These are phyloP conservation scores for Mesocricetus auratus DNA, from an alignment of 2,113 vertebrate genomes.

Conservation along the genomic window DNA sequence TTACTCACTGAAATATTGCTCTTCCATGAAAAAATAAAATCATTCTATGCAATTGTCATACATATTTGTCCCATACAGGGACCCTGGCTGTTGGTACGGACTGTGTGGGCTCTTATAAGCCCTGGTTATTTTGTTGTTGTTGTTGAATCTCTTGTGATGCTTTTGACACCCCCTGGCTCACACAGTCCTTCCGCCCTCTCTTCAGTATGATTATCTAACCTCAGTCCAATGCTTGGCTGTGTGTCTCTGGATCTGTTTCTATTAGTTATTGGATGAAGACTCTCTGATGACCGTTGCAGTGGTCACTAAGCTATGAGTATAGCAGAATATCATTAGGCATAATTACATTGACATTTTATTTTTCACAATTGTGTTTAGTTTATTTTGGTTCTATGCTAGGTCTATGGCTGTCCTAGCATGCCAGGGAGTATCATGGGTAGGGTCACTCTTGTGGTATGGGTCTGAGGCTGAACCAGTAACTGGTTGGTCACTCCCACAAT, in stretches of 20 bases:
- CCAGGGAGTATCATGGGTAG: neutral
- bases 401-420: no score
- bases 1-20: neutral
- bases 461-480: neutral
- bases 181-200: neutral
- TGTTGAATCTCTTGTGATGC: neutral
- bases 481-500: neutral
- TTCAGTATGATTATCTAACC: neutral
- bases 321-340: no score
- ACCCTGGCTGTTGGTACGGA: neutral
- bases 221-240: neutral
- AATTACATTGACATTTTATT: no score
- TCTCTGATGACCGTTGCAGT: neutral
- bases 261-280: neutral
- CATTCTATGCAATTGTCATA: neutral
- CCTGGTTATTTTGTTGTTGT: neutral
- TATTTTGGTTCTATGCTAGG: no score
- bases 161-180: rapidly evolving
- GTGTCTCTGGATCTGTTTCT: neutral
- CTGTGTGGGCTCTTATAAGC: neutral
- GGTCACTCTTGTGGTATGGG: neutral
- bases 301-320: neutral
- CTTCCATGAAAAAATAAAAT: neutral
- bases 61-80: neutral
- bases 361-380: no score